Conservation (phyloP, 2,113 vertebrate genomes). For the Laterallus jamaicensis region DNA sequence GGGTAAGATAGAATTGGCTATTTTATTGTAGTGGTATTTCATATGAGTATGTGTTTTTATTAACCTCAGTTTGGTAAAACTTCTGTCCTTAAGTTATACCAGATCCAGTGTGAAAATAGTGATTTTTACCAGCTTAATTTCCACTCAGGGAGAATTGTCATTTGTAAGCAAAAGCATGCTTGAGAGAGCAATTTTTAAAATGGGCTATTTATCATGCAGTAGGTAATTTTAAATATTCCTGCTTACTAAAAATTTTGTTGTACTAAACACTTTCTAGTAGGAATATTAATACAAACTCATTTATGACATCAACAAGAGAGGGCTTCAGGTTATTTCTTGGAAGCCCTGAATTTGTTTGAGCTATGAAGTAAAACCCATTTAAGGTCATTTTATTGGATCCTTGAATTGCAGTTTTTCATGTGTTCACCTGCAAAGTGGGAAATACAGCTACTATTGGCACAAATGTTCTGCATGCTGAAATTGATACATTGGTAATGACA, state of each 20-base stretch:
- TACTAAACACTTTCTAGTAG: not conserved
- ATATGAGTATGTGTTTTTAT: not conserved
- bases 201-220: not conserved
- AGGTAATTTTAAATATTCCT: not conserved
- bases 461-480: not conserved
- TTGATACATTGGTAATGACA: not conserved
- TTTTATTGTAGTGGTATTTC: not conserved
- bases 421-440: not conserved
- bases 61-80: not conserved
- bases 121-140: conserved; percentile 12
- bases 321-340: not conserved
- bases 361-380: not conserved
- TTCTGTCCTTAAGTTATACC: not conserved
- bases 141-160: not conserved
- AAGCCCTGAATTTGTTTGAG: not conserved
- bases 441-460: not conserved
- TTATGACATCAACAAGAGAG: not conserved
- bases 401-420: not conserved
- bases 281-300: not conserved
- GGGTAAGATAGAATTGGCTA: not conserved
- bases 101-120: not conserved
- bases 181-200: not conserved
- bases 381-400: not conserved
- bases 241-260: not conserved
- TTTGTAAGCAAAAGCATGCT: not conserved